Evolutionary conservation across 1,140 invertebrate genomes (phyloP).

Genomic region (Philotrypesis tridentata): DNA sequence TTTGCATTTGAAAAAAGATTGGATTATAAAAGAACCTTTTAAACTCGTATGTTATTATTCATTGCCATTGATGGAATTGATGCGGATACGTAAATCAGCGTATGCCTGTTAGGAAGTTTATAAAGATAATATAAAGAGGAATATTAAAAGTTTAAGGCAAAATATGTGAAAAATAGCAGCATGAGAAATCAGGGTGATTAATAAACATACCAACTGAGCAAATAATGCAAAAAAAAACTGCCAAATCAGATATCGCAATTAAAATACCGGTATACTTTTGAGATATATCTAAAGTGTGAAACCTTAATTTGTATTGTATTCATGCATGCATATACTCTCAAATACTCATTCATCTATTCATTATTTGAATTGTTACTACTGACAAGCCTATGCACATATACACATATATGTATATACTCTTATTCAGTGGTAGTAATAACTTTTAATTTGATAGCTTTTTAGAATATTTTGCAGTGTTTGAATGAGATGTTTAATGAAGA

Average conservation of each 20-base stretch:
- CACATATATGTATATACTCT: slow-evolving; percentile 16
- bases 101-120: slow-evolving; percentile 45
- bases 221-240: slow-evolving; percentile 19
- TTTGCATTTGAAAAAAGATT: slow-evolving; percentile 51
- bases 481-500: no score
- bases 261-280: not conserved
- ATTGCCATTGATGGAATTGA: slow-evolving; percentile 71
- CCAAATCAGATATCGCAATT: slow-evolving; percentile 36
- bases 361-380: not conserved
- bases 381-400: not conserved
- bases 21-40: slow-evolving; percentile 36
- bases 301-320: not conserved
- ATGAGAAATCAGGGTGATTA: slow-evolving; percentile 15
- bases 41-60: slow-evolving; percentile 52
- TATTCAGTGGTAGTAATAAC: no score
- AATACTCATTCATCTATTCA: not conserved
- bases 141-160: slow-evolving; percentile 49
- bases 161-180: slow-evolving; percentile 26
- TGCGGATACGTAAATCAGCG: slow-evolving; percentile 57
- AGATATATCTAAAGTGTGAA: slow-evolving; percentile 46
- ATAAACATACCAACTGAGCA: not conserved
- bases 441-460: no score
- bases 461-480: no score
- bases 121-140: slow-evolving; percentile 46
- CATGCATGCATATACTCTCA: not conserved